Evolutionary conservation across 2,888 invertebrate species (phyloP), one percentile per base, ranked within the genome.

Genomic region (Caenorhabditis sp.): DNA sequence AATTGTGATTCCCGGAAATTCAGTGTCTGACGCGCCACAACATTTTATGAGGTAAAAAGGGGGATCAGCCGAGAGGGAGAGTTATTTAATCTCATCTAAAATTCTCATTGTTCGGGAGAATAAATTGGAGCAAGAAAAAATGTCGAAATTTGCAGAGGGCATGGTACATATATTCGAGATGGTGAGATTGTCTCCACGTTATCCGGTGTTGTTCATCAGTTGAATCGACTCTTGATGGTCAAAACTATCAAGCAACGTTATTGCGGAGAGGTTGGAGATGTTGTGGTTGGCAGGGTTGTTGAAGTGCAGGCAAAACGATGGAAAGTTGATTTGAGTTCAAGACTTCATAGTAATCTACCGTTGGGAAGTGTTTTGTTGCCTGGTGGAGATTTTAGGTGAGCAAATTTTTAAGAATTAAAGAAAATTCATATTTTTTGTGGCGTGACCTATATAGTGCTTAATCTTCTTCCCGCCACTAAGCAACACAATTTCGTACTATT

Each of bases 341-440:
- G 95, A 64, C 89, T 91, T 8, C 95, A 95, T 93, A 86, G 95
- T 0, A 91, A 93, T 54, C 91, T 99, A 14, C 91, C 94, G 72
- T 89, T 99, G 21, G 94, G 95, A 0, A 93, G 95, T 37, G 95
- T 99, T 0, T 97, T 97, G 90, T 91, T 99, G 75, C 97, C 97
- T n/a, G 97, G 97, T 31, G 91, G 91, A 36, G 97, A 97, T 91
- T 89, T 97, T 53, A 72, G 31, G 31, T 31, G 31, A 31, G 31
- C 10, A 6, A 31, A 6, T 10, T 6, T 31, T 4, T 31, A 6
- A 31, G 10, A 31, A 31, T 31, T 31, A n/a, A n/a, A n/a, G n/a
- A n/a, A n/a, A n/a, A n/a, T n/a, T n/a, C n/a, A n/a, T n/a, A n/a
- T n/a, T n/a, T n/a, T n/a, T n/a, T n/a, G n/a, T n/a, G n/a, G n/a